Percentiles rank a stretch among this genome's conserved stretches.
phyloP scores from a whole-genome alignment of 2,113 vertebrate genomes.

The Ovibos moschatus region DNA sequence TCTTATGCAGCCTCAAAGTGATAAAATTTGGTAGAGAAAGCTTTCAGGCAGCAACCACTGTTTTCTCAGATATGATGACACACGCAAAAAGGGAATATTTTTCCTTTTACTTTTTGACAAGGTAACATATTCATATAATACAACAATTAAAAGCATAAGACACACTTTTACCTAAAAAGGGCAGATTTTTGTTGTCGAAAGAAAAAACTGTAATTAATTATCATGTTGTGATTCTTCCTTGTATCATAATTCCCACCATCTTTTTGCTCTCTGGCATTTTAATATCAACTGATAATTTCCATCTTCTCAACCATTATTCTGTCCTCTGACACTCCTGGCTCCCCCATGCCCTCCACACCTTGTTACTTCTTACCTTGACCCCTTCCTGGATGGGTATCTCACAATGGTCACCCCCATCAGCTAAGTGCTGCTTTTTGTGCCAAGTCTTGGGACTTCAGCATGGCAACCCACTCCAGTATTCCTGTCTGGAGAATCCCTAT shows the following conservation, averaged over 20 bases:
- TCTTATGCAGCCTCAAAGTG: neutral
- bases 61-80: neutral
- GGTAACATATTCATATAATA: neutral
- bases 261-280: neutral
- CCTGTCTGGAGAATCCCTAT: neutral
- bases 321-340: fast-evolving
- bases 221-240: neutral
- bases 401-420: neutral
- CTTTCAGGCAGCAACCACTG: neutral
- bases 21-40: neutral
- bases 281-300: neutral
- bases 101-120: neutral
- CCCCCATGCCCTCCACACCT: neutral
- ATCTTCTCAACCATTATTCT: neutral
- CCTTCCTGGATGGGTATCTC: neutral
- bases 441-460: neutral
- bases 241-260: too few species aligned
- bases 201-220: neutral
- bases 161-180: neutral
- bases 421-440: neutral
- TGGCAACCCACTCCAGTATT: neutral
- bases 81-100: neutral
- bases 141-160: neutral
- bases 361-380: neutral
- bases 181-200: neutral